These are phyloP conservation scores for Eolophus roseicapilla DNA, from an alignment of 2,113 vertebrate genomes.

Conservation along the genomic window DNA sequence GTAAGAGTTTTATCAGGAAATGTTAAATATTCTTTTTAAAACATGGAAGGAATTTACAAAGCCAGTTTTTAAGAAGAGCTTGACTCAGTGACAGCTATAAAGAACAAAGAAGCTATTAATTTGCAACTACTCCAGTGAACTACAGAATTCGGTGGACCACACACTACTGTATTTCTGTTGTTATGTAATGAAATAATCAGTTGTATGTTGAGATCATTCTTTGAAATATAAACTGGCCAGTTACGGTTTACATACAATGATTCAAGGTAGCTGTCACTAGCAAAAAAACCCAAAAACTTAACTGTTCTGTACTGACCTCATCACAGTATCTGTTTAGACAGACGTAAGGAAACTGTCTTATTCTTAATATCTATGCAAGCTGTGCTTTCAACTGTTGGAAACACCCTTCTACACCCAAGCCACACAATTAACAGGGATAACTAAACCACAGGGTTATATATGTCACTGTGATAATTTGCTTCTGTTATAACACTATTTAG, in stretches of 20 bases:
- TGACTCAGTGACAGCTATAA: background rate
- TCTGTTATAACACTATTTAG: background rate
- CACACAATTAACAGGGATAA: background rate
- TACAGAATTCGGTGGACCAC: background rate
- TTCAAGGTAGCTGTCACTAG: background rate
- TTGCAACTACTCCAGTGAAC: background rate
- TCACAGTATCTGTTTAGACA: background rate
- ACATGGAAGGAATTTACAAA: background rate
- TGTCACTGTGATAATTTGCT: background rate
- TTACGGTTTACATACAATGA: background rate
- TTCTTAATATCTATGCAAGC: background rate
- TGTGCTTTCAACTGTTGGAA: background rate
- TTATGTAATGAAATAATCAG: background rate
- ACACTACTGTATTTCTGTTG: background rate
- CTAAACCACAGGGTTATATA: background rate
- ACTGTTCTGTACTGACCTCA: background rate
- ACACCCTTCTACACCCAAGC: background rate
- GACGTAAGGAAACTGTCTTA: background rate
- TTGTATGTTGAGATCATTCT: background rate
- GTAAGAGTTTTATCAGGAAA: slow-evolving; percentile 27
- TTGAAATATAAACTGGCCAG: background rate
- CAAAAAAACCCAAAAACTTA: background rate
- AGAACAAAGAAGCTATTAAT: background rate
- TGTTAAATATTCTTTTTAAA: background rate
- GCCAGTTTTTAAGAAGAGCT: background rate